Base-by-base conservation (phyloP, 1,140 invertebrate genomes). In the Anastrepha ludens region DNA sequence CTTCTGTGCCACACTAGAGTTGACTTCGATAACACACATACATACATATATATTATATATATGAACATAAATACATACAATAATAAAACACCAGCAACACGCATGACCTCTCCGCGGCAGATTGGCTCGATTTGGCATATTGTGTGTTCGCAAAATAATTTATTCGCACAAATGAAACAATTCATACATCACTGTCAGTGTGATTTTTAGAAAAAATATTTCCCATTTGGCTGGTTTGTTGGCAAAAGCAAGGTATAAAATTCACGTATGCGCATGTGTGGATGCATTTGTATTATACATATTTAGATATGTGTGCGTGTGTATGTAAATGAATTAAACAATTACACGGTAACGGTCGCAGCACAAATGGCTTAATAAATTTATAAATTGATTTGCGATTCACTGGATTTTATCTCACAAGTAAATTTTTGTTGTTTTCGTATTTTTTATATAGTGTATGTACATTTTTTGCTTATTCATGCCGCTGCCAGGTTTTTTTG, bases 181-280 rank as follows among this genome's bases (percentile, higher is more conserved):
- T 88, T 88, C 87, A 88, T 88, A 74, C 85, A 88, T 88, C 87
- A 88, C 85, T 88, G 87, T 88, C 87, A 88, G 29, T 74, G 85
- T 58, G 60, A 78, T 87, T 87, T 87, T 44, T 39, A 60, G 15
- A 41, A 44, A 86, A 86, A 86, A 87, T 81, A 29, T 62, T 85
- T 81, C 17, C 60, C 59, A 62, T 85, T 85, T 64, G 17, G 13
- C 8, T 9, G n/a, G n/a, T 55, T 50, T 44, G 67, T 44, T 70
- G 13, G 41, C 67, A 44, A 70, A 44, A 70, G 41, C 29, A 15
- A 70, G 3, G 29, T 8, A 39, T 9, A 65, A 65, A 65, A 65
- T 29, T 3, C 6, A 20, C 6, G 13, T 39, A 64, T 64, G 0
- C 60, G 60, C 17, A 64, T 67, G 39, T 67, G 7, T 20, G n/a